Percentiles rank a stretch among this genome's conserved stretches.
Conservation (phyloP, 92 coral and sea anemone genomes). For the Parazoanthus atlanticus region DNA sequence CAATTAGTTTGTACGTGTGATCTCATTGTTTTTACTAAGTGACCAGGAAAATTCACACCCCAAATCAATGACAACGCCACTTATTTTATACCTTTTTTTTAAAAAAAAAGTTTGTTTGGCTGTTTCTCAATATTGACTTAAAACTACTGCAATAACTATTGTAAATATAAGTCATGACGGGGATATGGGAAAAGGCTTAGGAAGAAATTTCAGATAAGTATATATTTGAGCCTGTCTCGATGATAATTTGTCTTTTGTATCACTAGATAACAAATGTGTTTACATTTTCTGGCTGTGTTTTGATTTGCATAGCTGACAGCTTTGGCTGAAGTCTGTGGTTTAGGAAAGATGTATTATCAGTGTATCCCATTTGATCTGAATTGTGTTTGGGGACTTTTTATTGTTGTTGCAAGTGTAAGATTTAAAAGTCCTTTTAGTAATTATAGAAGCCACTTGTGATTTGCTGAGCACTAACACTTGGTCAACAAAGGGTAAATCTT, state of each 20-base stretch:
- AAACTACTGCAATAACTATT: not conserved
- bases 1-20: not conserved
- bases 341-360: conserved; percentile 7
- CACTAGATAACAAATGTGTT: conserved; percentile 37
- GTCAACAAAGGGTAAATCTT: conserved; percentile 72
- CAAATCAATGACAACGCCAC: not conserved
- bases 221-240: conserved; percentile 9
- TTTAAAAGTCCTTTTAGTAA: conserved; percentile 63
- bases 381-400: conserved; percentile 34
- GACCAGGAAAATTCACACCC: conserved; percentile 1
- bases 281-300: conserved; percentile 14
- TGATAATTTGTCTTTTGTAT: not conserved
- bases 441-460: conserved; percentile 60
- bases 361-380: conserved; percentile 25
- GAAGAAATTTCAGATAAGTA: conserved; percentile 6
- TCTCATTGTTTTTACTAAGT: not conserved
- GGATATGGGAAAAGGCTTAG: not conserved
- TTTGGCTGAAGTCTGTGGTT: conserved; percentile 22
- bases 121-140: not conserved
- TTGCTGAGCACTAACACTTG: conserved; percentile 66
- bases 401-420: conserved; percentile 30
- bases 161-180: not conserved
- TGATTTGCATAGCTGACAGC: conserved; percentile 42
- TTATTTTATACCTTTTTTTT: not conserved
- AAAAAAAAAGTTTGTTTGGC: not conserved